Evolutionary conservation across 2,113 vertebrate species (phyloP).

Genomic region (Anoplopoma fimbria): DNA sequence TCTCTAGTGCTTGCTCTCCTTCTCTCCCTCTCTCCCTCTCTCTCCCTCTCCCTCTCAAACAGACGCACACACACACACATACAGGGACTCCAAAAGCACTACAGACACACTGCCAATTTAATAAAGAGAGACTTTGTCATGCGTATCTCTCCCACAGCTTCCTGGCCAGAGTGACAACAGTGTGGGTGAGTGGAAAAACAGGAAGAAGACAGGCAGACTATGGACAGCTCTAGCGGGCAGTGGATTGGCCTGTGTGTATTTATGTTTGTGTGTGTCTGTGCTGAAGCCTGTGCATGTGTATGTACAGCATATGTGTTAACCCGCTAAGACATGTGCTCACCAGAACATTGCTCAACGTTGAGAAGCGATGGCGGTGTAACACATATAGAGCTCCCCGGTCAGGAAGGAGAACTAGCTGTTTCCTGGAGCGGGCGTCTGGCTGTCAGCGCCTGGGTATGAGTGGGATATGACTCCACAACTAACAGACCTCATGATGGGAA

Average conservation of each 20-base stretch:
- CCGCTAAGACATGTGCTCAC: slow-evolving; percentile 57
- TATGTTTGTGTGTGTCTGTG: slow-evolving; percentile 46
- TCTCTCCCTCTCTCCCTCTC: slow-evolving; percentile 17
- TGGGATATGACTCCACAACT: slow-evolving; percentile 56
- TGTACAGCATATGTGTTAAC: slow-evolving; percentile 66
- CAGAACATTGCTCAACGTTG: slow-evolving; percentile 70
- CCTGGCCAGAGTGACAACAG: slow-evolving; percentile 83
- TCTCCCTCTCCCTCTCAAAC: slow-evolving; percentile 40
- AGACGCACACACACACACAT: slow-evolving; percentile 50
- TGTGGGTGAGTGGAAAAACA: slow-evolving; percentile 85
- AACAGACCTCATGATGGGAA: slow-evolving; percentile 65
- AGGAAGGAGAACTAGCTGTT: slow-evolving; percentile 68
- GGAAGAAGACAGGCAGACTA: slow-evolving; percentile 78
- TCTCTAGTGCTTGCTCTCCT: slow-evolving; percentile 51
- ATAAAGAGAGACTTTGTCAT: slow-evolving; percentile 83
- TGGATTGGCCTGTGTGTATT: slow-evolving; percentile 49
- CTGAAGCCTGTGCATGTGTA: slow-evolving; percentile 39
- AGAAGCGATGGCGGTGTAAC: slow-evolving; percentile 49
- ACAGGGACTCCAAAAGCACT: slow-evolving; percentile 67
- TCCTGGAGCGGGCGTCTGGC: slow-evolving; percentile 60
- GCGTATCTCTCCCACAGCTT: slow-evolving; percentile 83
- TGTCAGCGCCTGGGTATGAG: slow-evolving; percentile 60
- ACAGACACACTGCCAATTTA: slow-evolving; percentile 81
- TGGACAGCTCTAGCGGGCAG: slow-evolving; percentile 69
- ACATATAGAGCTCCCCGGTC: slow-evolving; percentile 50